phyloP scores from a whole-genome alignment of 2,888 invertebrate genomes.

The Amiota minor region DNA sequence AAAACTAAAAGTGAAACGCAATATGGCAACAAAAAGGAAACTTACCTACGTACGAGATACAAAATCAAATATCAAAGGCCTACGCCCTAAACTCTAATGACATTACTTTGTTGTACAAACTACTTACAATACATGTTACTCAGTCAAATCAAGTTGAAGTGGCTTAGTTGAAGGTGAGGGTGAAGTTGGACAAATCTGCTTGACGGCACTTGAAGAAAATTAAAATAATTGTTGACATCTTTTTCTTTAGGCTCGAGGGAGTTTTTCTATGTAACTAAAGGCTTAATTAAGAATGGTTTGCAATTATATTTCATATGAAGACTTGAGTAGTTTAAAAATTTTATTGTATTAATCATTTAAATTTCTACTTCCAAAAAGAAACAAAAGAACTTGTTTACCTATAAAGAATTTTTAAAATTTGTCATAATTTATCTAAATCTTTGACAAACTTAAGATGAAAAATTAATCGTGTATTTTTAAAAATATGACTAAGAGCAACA shows the following conservation, averaged over 20 bases:
- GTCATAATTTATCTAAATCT: constrained; percentile 32
- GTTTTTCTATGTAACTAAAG: too few relatives aligned
- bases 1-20: constrained; percentile 69
- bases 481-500: too few relatives aligned
- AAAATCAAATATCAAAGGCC: constrained; percentile 67
- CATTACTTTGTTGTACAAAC: constrained; percentile 43
- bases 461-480: too few relatives aligned
- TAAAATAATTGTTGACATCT: constrained; percentile 55
- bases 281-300: too few relatives aligned
- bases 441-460: background rate
- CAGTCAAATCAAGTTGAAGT: constrained; percentile 1
- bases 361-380: background rate
- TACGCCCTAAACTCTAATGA: constrained; percentile 42
- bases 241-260: constrained; percentile 27
- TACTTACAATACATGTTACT: background rate
- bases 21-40: constrained; percentile 62
- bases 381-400: too few relatives aligned
- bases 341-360: too few relatives aligned
- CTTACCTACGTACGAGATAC: constrained; percentile 47
- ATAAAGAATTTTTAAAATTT: too few relatives aligned
- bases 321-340: too few relatives aligned
- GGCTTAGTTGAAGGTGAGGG: background rate
- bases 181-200: constrained; percentile 24
- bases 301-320: too few relatives aligned
- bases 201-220: constrained; percentile 51